Percentiles rank a stretch among this genome's conserved stretches.
Evolutionary conservation across 1,140 invertebrate species (phyloP).

Genomic region (Choristoneura fumiferana): DNA sequence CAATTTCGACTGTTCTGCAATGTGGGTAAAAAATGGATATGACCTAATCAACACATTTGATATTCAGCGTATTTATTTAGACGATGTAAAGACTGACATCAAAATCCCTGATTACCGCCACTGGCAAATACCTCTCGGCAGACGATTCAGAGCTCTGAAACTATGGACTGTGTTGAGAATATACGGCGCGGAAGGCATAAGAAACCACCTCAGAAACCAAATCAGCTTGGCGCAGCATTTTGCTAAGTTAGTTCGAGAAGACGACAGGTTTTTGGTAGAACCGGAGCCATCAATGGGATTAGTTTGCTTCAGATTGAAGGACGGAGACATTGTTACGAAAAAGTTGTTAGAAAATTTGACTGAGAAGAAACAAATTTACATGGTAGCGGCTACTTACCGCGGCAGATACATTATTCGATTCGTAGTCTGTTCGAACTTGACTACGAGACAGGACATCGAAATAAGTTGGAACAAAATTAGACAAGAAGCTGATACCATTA

Average conservation of each 20-base stretch:
- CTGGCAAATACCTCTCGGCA: slow-evolving; percentile 95
- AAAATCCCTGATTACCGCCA: slow-evolving; percentile 94
- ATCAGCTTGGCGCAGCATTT: slow-evolving; percentile 88
- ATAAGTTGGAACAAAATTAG: slow-evolving; percentile 91
- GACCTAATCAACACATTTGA: slow-evolving; percentile 92
- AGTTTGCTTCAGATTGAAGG: slow-evolving; percentile 93
- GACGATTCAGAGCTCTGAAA: slow-evolving; percentile 95
- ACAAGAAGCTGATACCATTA: slow-evolving; percentile 68
- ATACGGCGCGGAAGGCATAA: slow-evolving; percentile 89
- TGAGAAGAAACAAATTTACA: slow-evolving; percentile 88
- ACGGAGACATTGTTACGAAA: slow-evolving; percentile 88
- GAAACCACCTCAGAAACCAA: slow-evolving; percentile 87
- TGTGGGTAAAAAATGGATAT: slow-evolving; percentile 91
- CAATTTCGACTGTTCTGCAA: slow-evolving; percentile 94
- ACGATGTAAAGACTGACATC: slow-evolving; percentile 83
- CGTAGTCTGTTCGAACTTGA: slow-evolving; percentile 87
- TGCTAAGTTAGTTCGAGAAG: slow-evolving; percentile 82
- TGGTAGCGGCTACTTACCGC: slow-evolving; percentile 87
- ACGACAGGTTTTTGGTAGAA: slow-evolving; percentile 89
- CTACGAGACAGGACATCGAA: slow-evolving; percentile 85
- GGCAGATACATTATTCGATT: slow-evolving; percentile 89
- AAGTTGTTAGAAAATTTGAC: slow-evolving; percentile 87
- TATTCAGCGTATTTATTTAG: slow-evolving; percentile 94
- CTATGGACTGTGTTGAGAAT: slow-evolving; percentile 95
- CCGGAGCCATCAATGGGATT: slow-evolving; percentile 87